Evolutionary conservation across 2,797 vertebrate species (phyloP).

Genomic region (Danionella dracula): DNA sequence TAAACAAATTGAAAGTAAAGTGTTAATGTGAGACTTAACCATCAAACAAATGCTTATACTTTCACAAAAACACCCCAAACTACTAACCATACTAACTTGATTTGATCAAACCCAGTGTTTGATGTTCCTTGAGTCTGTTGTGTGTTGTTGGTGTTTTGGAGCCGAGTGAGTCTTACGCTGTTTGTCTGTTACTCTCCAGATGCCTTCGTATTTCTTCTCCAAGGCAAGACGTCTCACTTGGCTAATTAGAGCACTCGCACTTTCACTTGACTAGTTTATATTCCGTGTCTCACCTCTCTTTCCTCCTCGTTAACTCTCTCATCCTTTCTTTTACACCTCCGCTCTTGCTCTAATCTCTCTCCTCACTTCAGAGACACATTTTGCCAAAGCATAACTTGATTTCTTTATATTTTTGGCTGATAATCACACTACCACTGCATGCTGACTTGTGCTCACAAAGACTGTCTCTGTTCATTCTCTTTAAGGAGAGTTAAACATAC

Average conservation of each 20-base stretch:
- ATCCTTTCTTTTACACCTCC: slow-evolving; percentile 23
- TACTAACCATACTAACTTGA: neutral
- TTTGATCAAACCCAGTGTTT: neutral
- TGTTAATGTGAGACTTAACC: no score
- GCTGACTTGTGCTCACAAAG: neutral
- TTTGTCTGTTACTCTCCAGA: slow-evolving; percentile 66
- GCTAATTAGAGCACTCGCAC: slow-evolving; percentile 33
- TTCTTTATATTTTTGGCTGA: slow-evolving; percentile 20
- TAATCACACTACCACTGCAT: slow-evolving; percentile 28
- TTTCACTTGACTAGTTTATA: slow-evolving; percentile 12
- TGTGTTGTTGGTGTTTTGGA: slow-evolving; percentile 11
- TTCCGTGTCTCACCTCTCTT: slow-evolving; percentile 50
- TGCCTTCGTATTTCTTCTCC: slow-evolving; percentile 76
- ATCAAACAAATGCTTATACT: no score
- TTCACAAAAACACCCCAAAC: no score
- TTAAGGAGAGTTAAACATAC: neutral
- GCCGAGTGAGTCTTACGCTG: slow-evolving; percentile 32
- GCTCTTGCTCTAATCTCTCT: slow-evolving; percentile 3
- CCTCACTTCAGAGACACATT: slow-evolving; percentile 18
- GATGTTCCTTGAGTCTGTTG: neutral
- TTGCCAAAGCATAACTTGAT: neutral
- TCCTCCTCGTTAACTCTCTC: slow-evolving; percentile 49
- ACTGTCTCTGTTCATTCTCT: slow-evolving; percentile 2
- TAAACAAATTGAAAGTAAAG: no score
- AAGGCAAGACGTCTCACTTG: slow-evolving; percentile 72